Evolutionary conservation across 2,113 vertebrate species (phyloP), one percentile per base, ranked within the genome.

Genomic region (Tiliqua scincoides): DNA sequence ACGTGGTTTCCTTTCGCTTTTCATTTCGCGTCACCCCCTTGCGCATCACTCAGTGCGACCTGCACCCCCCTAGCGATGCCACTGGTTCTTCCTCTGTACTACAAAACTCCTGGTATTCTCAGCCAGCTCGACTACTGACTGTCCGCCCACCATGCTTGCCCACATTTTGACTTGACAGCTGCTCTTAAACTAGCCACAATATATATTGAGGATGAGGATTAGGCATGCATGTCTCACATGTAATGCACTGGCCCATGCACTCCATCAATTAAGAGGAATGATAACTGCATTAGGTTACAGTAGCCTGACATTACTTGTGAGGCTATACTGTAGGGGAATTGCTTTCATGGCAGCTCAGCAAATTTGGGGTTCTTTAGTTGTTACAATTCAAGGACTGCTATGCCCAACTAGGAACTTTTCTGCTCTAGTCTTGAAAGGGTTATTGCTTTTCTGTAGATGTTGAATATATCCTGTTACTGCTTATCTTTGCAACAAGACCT

Each of bases 401-500:
- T 78, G 54, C 48, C 88, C 84, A 72, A 1, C 0, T 89, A 72
- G 52, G 89, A 88, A 86, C 6, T 10, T 25, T 85, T 82, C 54
- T 79, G 78, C 5, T 30, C 4, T 43, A 52, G 62, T 70, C 20
- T 59, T 18, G 21, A 52, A 57, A 12, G 77, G 25, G 67, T 82
- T 90, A 84, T 77, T 65, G 52, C 63, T 85, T 86, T 90, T 65
- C 62, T 37, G 23, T n/a, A 74, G 70, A 83, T 92, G 88, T 80
- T 82, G 79, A 32, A 86, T 89, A 86, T 75, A 87, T 90, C n/a
- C 62, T 92, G 85, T 87, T 89, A 73, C 11, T 54, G 37, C 11
- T 2, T 48, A 61, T 59, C 87, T 91, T 88, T 79, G 87, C 48
- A 91, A 37, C 52, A 89, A 63, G 89, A 79, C 84, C 43, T 85